Percentiles rank a stretch among this genome's conserved stretches.
Evolutionary conservation across 2,797 vertebrate species (phyloP).

Genomic region (Amblyraja radiata): DNA sequence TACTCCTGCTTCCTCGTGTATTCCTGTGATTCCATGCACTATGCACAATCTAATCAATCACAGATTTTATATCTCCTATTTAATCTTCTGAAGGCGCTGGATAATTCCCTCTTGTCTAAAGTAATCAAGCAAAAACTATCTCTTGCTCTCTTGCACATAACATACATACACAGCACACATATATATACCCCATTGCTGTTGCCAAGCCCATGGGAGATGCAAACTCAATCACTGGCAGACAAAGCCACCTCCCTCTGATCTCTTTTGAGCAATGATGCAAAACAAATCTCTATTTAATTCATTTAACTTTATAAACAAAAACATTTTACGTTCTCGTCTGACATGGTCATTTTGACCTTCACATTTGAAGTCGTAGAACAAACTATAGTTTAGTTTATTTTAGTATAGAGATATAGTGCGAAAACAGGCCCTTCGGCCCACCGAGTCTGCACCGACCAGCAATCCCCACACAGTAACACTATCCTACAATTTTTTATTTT

Average conservation of each 20-base stretch:
- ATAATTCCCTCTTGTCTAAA: not conserved
- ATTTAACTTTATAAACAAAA: not conserved
- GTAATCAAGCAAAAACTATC: not conserved
- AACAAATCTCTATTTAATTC: not conserved
- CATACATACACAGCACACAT: too few relatives aligned
- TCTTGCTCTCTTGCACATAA: not conserved
- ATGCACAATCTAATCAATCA: not conserved
- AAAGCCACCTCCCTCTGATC: not conserved
- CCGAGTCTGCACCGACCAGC: too few relatives aligned
- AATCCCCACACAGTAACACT: too few relatives aligned
- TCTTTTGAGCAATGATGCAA: not conserved
- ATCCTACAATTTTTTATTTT: too few relatives aligned
- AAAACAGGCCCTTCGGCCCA: too few relatives aligned
- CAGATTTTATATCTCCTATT: not conserved
- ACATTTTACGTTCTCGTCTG: not conserved
- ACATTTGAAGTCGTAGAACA: not conserved
- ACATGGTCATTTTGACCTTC: constrained; percentile 8
- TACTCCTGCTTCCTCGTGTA: too few relatives aligned
- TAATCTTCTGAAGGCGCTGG: not conserved
- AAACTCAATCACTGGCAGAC: not conserved
- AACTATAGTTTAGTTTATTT: too few relatives aligned
- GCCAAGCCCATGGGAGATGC: not conserved
- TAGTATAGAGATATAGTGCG: too few relatives aligned
- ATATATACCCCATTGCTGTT: not conserved
- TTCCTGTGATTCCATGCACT: not conserved